phyloP scores from a whole-genome alignment of 2,797 vertebrate genomes.

The Dendrocincla fuliginosa region DNA sequence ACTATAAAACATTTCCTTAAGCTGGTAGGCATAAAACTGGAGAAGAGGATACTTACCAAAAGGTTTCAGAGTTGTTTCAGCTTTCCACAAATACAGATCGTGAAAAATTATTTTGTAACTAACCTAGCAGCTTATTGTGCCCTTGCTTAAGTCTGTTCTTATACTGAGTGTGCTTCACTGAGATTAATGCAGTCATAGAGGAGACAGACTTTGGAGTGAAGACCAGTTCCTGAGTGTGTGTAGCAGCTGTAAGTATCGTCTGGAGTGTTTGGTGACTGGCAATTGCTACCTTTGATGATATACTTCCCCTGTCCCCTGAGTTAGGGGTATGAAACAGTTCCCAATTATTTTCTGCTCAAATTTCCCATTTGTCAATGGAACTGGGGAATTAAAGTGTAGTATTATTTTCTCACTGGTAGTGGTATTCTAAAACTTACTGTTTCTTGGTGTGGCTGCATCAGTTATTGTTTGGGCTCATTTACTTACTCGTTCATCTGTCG shows the following conservation, averaged over 20 bases:
- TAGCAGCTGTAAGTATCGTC: not conserved
- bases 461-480: not conserved
- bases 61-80: not conserved
- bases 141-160: not conserved
- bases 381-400: not conserved
- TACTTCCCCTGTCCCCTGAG: accelerated
- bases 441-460: not conserved
- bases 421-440: not conserved
- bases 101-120: not conserved
- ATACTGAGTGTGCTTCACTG: not conserved
- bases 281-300: not conserved
- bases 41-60: not conserved
- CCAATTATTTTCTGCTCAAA: not conserved
- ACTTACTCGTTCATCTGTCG: not conserved
- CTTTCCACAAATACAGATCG: not conserved
- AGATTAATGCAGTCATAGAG: not conserved
- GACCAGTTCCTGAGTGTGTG: not conserved
- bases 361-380: not conserved
- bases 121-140: not conserved
- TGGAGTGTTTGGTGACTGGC: not conserved
- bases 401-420: not conserved
- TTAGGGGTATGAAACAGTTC: not conserved
- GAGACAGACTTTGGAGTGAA: not conserved
- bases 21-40: not conserved
- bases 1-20: not conserved